These are phyloP conservation scores for Bombus difficillimus DNA, from an alignment of 1,140 invertebrate species.

Conservation along the genomic window DNA sequence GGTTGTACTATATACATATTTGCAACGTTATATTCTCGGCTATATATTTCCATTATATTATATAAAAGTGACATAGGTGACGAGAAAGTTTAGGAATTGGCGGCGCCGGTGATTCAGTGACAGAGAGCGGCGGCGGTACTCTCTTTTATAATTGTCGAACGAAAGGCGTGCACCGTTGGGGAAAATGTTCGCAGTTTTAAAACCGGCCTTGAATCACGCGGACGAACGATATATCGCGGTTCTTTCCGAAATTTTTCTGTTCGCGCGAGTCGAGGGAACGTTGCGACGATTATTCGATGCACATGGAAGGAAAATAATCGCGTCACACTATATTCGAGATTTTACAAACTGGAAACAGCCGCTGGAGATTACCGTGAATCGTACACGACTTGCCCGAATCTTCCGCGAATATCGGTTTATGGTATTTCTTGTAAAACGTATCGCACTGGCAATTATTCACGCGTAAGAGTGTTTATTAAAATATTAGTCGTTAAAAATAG, in stretches of 20 bases:
- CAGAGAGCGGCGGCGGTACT: too few species aligned
- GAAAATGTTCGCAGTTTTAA: conserved; percentile 3
- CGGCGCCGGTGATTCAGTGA: not conserved
- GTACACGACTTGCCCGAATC: not conserved
- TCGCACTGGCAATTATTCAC: too few species aligned
- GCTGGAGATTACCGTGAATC: not conserved
- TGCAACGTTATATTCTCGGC: too few species aligned
- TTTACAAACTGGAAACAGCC: not conserved
- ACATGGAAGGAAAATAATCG: conserved; percentile 13
- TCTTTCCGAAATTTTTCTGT: not conserved
- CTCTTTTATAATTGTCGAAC: not conserved
- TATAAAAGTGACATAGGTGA: too few species aligned
- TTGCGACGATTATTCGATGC: conserved; percentile 12
- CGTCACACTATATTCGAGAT: not conserved
- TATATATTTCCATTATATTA: too few species aligned
- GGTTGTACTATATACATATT: too few species aligned
- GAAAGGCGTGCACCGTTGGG: not conserved
- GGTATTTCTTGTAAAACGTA: too few species aligned
- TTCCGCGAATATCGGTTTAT: not conserved
- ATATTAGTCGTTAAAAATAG: too few species aligned
- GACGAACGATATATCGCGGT: too few species aligned
- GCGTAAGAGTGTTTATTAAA: too few species aligned
- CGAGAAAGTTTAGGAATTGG: not conserved
- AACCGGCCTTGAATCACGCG: not conserved
- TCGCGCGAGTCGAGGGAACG: not conserved